phyloP scores from a whole-genome alignment of 2,113 vertebrate species.

The Halcyon malimbica region DNA sequence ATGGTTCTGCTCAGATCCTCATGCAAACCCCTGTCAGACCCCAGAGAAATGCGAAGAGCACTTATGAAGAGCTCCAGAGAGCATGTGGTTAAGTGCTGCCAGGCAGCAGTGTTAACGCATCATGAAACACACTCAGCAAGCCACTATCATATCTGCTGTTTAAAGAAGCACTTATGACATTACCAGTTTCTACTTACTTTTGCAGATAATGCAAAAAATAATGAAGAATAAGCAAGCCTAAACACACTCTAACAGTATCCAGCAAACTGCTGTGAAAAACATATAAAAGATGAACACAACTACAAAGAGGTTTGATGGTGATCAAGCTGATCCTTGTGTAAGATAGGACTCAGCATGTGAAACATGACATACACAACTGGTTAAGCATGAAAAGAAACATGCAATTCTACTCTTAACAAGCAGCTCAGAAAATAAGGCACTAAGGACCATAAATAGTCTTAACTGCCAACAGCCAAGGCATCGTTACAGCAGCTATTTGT shows the following conservation, averaged over 20 bases:
- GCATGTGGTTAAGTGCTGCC: rapidly evolving
- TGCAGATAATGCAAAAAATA: not conserved
- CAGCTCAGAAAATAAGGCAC: not conserved
- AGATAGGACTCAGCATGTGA: not conserved
- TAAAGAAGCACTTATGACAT: not conserved
- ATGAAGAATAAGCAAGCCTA: not conserved
- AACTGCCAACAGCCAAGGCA: not conserved
- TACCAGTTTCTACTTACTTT: not conserved
- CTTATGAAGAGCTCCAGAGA: not conserved
- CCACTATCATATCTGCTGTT: not conserved
- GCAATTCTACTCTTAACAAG: not conserved
- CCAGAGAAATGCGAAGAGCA: not conserved
- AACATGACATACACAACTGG: not conserved
- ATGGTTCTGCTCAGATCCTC: not conserved
- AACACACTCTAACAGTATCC: not conserved
- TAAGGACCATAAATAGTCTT: not conserved
- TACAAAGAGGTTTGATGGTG: not conserved
- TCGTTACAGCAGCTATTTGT: not conserved
- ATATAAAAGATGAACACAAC: not conserved
- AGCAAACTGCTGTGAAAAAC: not conserved
- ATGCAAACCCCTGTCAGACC: not conserved
- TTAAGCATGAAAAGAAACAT: not conserved
- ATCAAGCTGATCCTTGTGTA: not conserved
- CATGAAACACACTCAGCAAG: not conserved
- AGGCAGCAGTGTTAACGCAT: rapidly evolving